Conservation (phyloP, 2,113 vertebrate species). For the Acrocephalus kingi region DNA sequence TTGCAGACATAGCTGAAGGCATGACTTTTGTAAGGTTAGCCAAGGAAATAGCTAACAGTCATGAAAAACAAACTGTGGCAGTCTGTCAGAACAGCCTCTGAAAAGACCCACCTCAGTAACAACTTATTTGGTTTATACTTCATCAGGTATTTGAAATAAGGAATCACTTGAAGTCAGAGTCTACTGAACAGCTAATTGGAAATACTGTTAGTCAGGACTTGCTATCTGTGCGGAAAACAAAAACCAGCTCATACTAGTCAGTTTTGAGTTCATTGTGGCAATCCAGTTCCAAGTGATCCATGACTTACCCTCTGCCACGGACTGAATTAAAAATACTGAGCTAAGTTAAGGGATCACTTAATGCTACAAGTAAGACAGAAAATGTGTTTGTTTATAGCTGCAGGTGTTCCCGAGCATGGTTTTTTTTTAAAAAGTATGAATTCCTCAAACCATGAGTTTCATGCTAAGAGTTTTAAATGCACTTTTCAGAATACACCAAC, state of each 20-base stretch:
- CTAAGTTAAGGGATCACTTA: neutral
- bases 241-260: neutral
- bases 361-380: neutral
- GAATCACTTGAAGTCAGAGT: neutral
- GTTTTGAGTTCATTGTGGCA: neutral
- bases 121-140: neutral
- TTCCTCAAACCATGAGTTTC: neutral
- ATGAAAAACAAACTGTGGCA: neutral
- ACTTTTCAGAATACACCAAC: neutral
- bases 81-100: neutral
- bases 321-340: neutral
- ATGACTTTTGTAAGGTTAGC: rapidly evolving
- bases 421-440: neutral
- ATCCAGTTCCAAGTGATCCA: rapidly evolving
- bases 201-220: neutral
- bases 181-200: neutral
- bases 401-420: neutral
- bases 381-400: neutral
- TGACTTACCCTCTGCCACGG: neutral
- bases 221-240: neutral
- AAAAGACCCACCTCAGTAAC: neutral
- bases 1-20: neutral
- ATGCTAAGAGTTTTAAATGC: neutral
- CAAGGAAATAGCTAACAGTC: neutral
- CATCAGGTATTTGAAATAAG: neutral